These are phyloP conservation scores for Caerostris extrusa DNA, from an alignment of 1,140 invertebrate species.

Conservation along the genomic window DNA sequence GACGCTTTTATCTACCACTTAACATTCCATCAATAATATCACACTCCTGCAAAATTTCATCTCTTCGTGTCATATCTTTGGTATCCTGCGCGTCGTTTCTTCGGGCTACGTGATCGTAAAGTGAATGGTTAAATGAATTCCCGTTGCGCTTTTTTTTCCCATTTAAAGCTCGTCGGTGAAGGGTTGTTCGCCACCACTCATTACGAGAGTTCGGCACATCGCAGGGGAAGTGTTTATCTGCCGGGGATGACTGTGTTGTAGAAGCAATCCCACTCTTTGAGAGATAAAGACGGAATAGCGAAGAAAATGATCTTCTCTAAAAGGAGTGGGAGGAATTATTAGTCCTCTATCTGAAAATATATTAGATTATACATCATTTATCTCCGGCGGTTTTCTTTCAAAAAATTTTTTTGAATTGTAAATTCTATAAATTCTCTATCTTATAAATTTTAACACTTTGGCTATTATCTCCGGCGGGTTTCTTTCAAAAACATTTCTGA, in stretches of 20 bases:
- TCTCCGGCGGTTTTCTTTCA: background rate
- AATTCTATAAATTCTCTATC: too few species aligned
- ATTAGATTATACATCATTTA: background rate
- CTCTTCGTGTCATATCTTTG: constrained; percentile 22
- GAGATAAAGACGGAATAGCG: background rate
- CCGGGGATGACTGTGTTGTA: background rate
- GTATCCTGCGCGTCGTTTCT: constrained; percentile 1
- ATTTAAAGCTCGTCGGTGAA: background rate
- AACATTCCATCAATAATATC: constrained; percentile 54
- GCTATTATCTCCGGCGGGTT: too few species aligned
- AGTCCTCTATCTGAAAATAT: background rate
- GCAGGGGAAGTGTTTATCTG: background rate
- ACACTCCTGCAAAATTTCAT: constrained; percentile 53
- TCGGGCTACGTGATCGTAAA: constrained; percentile 50
- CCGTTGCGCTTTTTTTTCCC: background rate
- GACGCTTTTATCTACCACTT: constrained; percentile 31
- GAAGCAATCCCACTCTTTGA: background rate
- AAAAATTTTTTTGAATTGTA: background rate
- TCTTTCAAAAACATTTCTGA: too few species aligned
- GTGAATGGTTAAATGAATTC: constrained; percentile 21
- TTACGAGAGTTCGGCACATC: background rate
- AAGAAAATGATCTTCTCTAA: background rate
- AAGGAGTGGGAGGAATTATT: constrained; percentile 29
- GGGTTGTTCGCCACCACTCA: background rate
- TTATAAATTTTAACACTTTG: background rate